These are phyloP conservation scores for Phymatocera aterrima DNA, from an alignment of 2,888 invertebrate genomes.

Conservation along the genomic window DNA sequence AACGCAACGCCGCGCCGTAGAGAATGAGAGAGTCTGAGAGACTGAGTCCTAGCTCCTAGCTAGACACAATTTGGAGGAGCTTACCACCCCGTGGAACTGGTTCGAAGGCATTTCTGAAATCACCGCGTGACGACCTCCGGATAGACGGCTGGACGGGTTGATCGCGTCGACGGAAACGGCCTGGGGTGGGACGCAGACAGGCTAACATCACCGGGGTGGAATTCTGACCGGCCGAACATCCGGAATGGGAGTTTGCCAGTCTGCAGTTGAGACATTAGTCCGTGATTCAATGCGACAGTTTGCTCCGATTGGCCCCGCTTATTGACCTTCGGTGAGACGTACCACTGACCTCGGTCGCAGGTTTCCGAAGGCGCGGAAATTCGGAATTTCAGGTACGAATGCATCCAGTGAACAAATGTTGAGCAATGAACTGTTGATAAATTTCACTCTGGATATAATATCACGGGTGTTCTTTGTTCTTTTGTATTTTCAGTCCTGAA, in stretches of 20 bases:
- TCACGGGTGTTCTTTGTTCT: background rate
- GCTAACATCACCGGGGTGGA: background rate
- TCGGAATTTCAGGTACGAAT: background rate
- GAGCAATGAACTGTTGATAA: background rate
- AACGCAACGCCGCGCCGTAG: background rate
- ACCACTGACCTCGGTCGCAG: background rate
- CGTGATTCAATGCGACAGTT: constrained; percentile 38
- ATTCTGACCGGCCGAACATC: constrained; percentile 10
- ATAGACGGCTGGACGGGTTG: constrained; percentile 34
- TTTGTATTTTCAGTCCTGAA: background rate
- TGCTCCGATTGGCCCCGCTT: constrained; percentile 30
- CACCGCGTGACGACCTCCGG: constrained; percentile 15
- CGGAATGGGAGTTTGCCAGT: constrained; percentile 28
- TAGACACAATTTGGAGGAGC: background rate
- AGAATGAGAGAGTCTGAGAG: background rate
- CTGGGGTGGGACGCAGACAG: background rate
- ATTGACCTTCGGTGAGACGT: constrained; percentile 33
- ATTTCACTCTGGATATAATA: background rate
- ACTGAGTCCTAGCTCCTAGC: background rate
- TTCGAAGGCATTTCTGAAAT: constrained; percentile 23
- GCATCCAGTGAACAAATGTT: background rate
- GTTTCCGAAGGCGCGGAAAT: background rate
- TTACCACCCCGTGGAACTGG: constrained; percentile 9
- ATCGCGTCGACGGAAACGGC: constrained; percentile 17
- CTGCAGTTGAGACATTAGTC: constrained; percentile 44